phyloP scores from a whole-genome alignment of 2,797 vertebrate species.

The Monodelphis domestica region DNA sequence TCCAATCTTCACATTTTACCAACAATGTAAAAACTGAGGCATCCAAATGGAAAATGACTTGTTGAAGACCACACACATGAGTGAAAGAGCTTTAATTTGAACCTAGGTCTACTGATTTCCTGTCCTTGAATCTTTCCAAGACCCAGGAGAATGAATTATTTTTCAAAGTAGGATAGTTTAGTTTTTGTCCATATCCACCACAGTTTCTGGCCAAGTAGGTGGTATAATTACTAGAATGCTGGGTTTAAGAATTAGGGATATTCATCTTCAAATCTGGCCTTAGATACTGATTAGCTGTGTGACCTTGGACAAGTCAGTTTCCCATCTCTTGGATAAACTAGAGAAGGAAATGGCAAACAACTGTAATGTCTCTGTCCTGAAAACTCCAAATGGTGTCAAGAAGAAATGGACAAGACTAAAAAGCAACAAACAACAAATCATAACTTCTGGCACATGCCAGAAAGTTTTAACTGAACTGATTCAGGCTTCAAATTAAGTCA shows the following conservation, averaged over 20 bases:
- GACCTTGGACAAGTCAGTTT: too few relatives aligned
- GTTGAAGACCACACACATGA: not conserved
- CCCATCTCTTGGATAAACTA: too few relatives aligned
- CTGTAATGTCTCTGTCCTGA: too few relatives aligned
- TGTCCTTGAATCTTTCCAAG: not conserved
- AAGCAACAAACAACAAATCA: too few relatives aligned
- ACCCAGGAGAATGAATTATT: not conserved
- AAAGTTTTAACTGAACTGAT: too few relatives aligned
- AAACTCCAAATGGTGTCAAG: too few relatives aligned
- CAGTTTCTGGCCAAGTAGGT: not conserved
- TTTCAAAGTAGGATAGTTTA: not conserved
- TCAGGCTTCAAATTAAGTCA: not conserved
- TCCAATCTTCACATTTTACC: not conserved
- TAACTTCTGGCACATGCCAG: too few relatives aligned
- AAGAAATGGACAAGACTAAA: too few relatives aligned
- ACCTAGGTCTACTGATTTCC: not conserved
- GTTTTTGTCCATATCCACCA: not conserved
- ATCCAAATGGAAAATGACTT: not conserved
- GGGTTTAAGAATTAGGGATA: not conserved
- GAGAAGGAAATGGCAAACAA: too few relatives aligned
- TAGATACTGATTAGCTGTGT: not conserved
- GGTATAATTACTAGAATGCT: not conserved
- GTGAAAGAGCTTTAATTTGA: not conserved
- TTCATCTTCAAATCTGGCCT: not conserved
- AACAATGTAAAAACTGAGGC: not conserved